Base-by-base conservation (phyloP, 1,140 invertebrate species). In the Venturia canescens region DNA sequence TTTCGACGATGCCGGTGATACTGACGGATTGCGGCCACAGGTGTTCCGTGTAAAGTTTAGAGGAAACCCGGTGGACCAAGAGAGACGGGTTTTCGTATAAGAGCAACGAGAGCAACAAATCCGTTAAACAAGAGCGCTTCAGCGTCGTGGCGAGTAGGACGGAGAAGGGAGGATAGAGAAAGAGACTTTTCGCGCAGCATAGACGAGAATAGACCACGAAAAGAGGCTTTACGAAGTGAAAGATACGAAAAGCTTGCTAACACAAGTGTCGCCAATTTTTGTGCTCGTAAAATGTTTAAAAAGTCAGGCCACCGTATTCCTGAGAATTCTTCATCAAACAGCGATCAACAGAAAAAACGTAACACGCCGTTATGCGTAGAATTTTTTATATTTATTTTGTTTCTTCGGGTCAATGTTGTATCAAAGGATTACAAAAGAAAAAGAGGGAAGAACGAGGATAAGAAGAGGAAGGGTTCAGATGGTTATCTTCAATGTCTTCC, bases 11-110 rank as follows among this genome's bases (percentile, higher is more conserved):
- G 75, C 79, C 69, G 26, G 69, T 83, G 82, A 83, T 83, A 80
- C 82, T 80, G 82, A 83, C 82, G 79, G 74, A 83, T 80, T 79
- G 82, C 82, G 82, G 82, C 79, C 82, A 83, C 82, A 83, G 82
- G 82, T 83, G 79, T 80, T 83, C 74, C 69, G 71, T 83, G 79
- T 83, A 74, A 69, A 82, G 76, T 76, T 77, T 80, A 76, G 66
- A 80, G 50, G 27, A 53, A 26, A 69, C 53, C 16, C 21, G 18
- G 38, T 50, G 38, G 26, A 72, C 60, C 48, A 53, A 53, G 18
- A 53, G 48, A 53, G 48, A 16, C 48, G 48, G 3, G 48, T 53
- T 53, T 53, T 53, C 48, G 13, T 16, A 53, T n/a, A 82, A 69
- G 74, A 78, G 31, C 57, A 70, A 70, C n/a, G 77, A 34, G 48